phyloP scores from a whole-genome alignment of 2,888 invertebrate genomes.

The Papilio elwesi region DNA sequence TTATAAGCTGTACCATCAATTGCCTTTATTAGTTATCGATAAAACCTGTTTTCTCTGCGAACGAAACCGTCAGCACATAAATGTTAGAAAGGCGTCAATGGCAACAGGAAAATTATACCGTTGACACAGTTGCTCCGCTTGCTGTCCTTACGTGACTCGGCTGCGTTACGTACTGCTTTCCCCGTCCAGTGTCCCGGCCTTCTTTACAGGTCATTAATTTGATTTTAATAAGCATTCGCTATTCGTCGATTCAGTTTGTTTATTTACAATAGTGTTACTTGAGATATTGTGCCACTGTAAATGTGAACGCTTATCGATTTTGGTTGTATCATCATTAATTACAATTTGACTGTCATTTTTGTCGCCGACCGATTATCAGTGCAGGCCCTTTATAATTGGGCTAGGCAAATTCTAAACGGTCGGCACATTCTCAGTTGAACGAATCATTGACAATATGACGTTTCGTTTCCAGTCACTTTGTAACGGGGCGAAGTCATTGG shows the following conservation, averaged over 20 bases:
- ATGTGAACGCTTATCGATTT: background rate
- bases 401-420: too few relatives aligned
- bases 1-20: too few relatives aligned
- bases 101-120: slow-evolving; percentile 27
- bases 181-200: slow-evolving; percentile 12
- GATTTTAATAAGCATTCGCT: slow-evolving; percentile 16
- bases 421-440: too few relatives aligned
- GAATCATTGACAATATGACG: too few relatives aligned
- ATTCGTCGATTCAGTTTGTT: slow-evolving; percentile 8
- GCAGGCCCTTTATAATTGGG: too few relatives aligned
- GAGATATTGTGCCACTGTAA: background rate
- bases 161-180: slow-evolving; percentile 34
- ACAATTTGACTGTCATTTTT: background rate
- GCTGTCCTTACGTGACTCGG: slow-evolving; percentile 35
- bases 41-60: too few relatives aligned
- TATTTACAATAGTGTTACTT: background rate
- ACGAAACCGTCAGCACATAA: too few relatives aligned
- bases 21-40: too few relatives aligned
- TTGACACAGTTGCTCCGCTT: slow-evolving; percentile 31
- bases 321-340: background rate
- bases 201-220: slow-evolving; percentile 26
- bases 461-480: too few relatives aligned
- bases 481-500: too few relatives aligned
- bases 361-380: too few relatives aligned
- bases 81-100: slow-evolving; percentile 27